phyloP scores from a whole-genome alignment of 2,888 invertebrate species.

The Elegia similella region DNA sequence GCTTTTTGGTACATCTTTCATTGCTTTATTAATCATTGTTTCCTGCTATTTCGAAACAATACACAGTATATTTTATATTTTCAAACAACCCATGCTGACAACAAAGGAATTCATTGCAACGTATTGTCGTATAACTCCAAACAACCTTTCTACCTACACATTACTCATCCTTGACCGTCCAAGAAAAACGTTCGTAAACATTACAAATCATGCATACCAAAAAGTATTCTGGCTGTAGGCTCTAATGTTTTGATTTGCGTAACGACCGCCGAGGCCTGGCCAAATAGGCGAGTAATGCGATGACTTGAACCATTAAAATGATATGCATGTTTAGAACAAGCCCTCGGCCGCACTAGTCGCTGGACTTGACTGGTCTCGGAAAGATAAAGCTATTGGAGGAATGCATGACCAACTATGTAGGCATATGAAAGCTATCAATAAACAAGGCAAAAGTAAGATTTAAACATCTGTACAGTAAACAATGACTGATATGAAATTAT shows the following conservation, averaged over 20 bases:
- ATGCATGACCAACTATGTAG: not conserved
- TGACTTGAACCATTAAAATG: slow-evolving; percentile 38
- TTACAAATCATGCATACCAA: slow-evolving; percentile 29
- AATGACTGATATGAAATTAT: slow-evolving; percentile 9
- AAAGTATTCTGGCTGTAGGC: slow-evolving; percentile 27
- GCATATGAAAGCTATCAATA: not conserved
- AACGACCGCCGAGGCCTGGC: slow-evolving; percentile 26
- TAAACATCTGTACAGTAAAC: slow-evolving; percentile 6
- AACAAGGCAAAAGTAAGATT: slow-evolving; percentile 4
- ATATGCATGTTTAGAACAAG: slow-evolving; percentile 30
- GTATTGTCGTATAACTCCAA: slow-evolving; percentile 39
- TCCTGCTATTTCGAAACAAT: not conserved
- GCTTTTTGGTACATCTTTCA: too few relatives aligned
- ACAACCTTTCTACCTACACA: slow-evolving; percentile 47
- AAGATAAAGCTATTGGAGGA: slow-evolving; percentile 5
- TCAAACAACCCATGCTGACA: not conserved
- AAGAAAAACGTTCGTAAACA: slow-evolving; percentile 37
- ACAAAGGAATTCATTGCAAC: slow-evolving; percentile 26
- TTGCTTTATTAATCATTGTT: too few relatives aligned
- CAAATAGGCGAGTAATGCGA: slow-evolving; percentile 30
- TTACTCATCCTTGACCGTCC: slow-evolving; percentile 66
- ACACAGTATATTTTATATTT: not conserved
- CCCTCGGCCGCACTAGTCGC: not conserved
- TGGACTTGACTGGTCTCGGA: not conserved
- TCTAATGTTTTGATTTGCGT: slow-evolving; percentile 21